Evolutionary conservation across 2,113 vertebrate species (phyloP), one percentile per base, ranked within the genome.

Genomic region (Cricetomys ansorgei): DNA sequence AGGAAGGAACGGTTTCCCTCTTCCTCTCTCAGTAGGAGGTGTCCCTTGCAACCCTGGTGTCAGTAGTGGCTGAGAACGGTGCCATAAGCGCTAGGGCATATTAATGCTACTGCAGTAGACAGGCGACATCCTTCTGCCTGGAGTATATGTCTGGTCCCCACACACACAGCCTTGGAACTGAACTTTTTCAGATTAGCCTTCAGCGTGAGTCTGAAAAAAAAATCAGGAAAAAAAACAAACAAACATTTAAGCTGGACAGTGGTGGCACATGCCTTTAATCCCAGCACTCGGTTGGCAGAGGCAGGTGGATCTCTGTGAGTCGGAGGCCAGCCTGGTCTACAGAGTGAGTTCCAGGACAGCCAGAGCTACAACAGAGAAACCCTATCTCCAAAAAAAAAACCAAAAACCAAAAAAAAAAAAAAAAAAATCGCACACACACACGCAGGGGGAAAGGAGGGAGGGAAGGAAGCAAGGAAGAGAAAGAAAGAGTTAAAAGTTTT

Each of bases 131-230:
- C 69, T 79, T 48, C 55, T 34, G 37, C 45, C 75, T 8, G 1
- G 34, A 81, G 16, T 50, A 21, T 4, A 16, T 72, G n/a, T 90
- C 79, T 77, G 75, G 45, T 67, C 23, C 69, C 65, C 37, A 15
- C 5, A 6, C 37, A 15, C 5, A 6, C 43, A 17, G 29, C 53
- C 34, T 12, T 45, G 55, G 75, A 70, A 67, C 19, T 77, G 53
- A 92, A 77, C 7, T 76, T 96, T 88, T 96, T 62, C 67, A 91
- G 65, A 43, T 93, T 88, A 93, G 64, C 7, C 27, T 90, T 93
- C 53, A 55, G 55, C 29, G 72, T 72, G 73, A 93, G 37, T 70
- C 75, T 77, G 10, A 2, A 19, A 72, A 72, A 50, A 29, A 88
- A n/a, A n/a, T n/a, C n/a, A n/a, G 3, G 12, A 72, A 72, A 50